Evolutionary conservation across 2,888 invertebrate genomes (phyloP), one percentile per base, ranked within the genome.

Genomic region (Amphimallon solstitiale): DNA sequence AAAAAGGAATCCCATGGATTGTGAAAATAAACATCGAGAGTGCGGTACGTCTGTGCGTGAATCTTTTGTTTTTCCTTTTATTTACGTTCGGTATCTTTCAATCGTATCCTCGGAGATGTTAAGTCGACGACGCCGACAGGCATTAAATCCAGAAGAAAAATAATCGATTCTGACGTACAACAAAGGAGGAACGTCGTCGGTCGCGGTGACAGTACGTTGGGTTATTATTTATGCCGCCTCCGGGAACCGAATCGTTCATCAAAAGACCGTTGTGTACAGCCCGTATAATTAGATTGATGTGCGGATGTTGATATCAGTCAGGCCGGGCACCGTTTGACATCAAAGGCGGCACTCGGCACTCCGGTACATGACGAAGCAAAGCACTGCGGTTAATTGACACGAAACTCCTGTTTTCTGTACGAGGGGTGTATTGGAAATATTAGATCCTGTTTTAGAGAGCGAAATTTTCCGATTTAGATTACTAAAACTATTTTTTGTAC

Each of bases 301-400:
- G 78, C 79, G 79, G 79, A 79, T 78, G 79, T 79, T 79, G 79
- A 79, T 79, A 79, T 77, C 78, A 77, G 74, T 75, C 76, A 71
- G 72, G 75, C 73, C 76, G 75, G 73, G 74, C 73, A 73, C 72
- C 73, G 29, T 51, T 49, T 37, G 72, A 78, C 76, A 75, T 79
- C 79, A 79, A 79, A 79, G 74, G 46, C 54, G 49, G 72, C 67
- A 69, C 46, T 49, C 45, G 35, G 29, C 15, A 14, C 29, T 45
- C 17, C 46, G 34, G 29, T 54, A 68, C 70, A 70, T 69, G 70
- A 71, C 66, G 71, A 68, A 70, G 70, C 73, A 71, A 69, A 70
- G 71, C 73, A 71, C 73, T 71, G 73, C 73, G 73, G 73, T 74
- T 73, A 73, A 65, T 29, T 43, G 56, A 59, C 43, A 59, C 59